Evolutionary conservation across 1,140 invertebrate genomes (phyloP).

Genomic region (Heliconius melpomene): DNA sequence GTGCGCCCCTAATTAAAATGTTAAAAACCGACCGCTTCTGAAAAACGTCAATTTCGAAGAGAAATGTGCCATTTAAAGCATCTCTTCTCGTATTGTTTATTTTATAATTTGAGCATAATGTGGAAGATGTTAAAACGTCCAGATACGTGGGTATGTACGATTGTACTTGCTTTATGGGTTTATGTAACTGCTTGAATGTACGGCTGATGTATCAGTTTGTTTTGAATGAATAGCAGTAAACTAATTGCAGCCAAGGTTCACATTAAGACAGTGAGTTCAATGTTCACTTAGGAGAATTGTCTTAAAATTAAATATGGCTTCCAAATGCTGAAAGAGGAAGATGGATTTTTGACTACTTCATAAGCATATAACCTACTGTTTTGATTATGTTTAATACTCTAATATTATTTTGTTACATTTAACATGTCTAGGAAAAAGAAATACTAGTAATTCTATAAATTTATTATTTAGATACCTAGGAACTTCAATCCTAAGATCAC

Average conservation of each 20-base stretch:
- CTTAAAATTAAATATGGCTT: background rate
- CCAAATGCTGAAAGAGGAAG: background rate
- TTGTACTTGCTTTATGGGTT: background rate
- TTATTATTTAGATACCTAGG: too few species aligned
- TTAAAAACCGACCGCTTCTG: conserved; percentile 78
- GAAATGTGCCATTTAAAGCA: conserved; percentile 76
- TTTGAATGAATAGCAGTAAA: background rate
- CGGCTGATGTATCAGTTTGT: background rate
- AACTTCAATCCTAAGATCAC: too few species aligned
- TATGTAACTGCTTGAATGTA: background rate
- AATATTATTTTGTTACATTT: too few species aligned
- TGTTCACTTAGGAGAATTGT: background rate
- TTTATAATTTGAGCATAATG: conserved; percentile 61
- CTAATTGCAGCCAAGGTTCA: background rate
- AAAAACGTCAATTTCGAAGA: conserved; percentile 80
- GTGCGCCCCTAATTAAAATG: conserved; percentile 81
- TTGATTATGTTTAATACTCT: too few species aligned
- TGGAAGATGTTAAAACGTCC: conserved; percentile 24
- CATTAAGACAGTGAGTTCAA: background rate
- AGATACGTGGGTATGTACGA: background rate
- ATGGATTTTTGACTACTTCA: background rate
- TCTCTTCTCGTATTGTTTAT: conserved; percentile 74
- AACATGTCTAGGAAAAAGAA: too few species aligned
- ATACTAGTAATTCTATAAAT: too few species aligned
- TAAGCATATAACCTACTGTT: too few species aligned